Evolutionary conservation across 2,113 vertebrate genomes (phyloP).

Genomic region (Phalacrocorax brasilianus): DNA sequence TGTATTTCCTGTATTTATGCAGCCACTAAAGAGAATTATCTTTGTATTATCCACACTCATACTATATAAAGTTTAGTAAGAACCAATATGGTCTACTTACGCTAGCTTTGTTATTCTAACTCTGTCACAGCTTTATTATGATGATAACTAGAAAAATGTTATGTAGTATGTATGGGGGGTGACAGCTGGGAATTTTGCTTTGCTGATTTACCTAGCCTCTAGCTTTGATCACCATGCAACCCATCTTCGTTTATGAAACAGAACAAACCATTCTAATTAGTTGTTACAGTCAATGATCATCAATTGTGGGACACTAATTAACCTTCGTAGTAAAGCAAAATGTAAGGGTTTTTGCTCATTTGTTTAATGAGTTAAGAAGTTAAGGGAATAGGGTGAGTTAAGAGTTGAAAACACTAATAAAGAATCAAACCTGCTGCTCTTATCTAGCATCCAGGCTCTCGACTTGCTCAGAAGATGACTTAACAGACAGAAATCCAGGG

Average conservation of each 20-base stretch:
- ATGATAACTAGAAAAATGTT: not conserved
- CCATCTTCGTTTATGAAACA: conserved; percentile 8
- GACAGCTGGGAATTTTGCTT: not conserved
- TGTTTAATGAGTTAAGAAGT: not conserved
- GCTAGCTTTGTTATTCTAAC: not conserved
- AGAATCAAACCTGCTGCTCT: not conserved
- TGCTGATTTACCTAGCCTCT: not conserved
- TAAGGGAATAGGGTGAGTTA: not conserved
- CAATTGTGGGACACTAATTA: conserved; percentile 2
- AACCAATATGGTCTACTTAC: not conserved
- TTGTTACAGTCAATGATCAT: not conserved
- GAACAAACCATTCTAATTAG: not conserved
- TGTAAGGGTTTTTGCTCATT: not conserved
- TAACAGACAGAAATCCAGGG: not conserved
- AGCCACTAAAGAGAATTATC: not conserved
- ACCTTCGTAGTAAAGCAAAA: not conserved
- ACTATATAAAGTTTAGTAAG: not conserved
- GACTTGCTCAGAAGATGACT: not conserved
- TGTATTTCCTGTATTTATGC: not conserved
- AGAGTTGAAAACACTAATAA: not conserved
- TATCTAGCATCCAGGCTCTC: not conserved
- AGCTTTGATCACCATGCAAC: not conserved
- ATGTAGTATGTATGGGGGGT: not conserved
- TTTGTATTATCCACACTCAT: not conserved
- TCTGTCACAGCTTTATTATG: not conserved